Evolutionary conservation across 2,113 vertebrate species (phyloP).

Genomic region (Cnemophilus loriae): DNA sequence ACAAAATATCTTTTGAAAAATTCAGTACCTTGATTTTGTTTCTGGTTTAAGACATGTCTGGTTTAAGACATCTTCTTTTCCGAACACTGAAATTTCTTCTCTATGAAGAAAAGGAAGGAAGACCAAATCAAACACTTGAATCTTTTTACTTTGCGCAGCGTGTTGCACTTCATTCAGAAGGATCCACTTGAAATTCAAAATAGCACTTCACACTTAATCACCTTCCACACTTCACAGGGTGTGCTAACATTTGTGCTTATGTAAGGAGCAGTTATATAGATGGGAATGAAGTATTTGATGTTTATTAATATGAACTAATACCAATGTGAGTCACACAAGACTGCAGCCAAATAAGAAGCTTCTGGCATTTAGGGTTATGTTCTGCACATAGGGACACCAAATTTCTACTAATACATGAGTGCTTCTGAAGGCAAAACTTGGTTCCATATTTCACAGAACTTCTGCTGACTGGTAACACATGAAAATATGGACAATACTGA

Average conservation of each 20-base stretch:
- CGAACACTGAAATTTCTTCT: not conserved
- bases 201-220: not conserved
- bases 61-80: not conserved
- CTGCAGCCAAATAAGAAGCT: not conserved
- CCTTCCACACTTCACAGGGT: not conserved
- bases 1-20: not conserved
- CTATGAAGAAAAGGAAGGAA: not conserved
- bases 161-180: not conserved
- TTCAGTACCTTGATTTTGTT: not conserved
- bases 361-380: not conserved
- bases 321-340: not conserved
- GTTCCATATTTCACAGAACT: not conserved
- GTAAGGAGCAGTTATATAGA: not conserved
- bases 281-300: not conserved
- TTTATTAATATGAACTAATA: not conserved
- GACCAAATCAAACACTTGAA: not conserved
- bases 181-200: conserved; percentile 15
- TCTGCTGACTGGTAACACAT: not conserved
- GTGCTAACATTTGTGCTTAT: not conserved
- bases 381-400: not conserved
- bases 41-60: not conserved
- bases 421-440: not conserved
- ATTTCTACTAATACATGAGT: not conserved
- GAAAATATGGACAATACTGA: not conserved
- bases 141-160: not conserved